Base-by-base conservation (phyloP, 2,888 invertebrate species). In the Macrophya annulata region DNA sequence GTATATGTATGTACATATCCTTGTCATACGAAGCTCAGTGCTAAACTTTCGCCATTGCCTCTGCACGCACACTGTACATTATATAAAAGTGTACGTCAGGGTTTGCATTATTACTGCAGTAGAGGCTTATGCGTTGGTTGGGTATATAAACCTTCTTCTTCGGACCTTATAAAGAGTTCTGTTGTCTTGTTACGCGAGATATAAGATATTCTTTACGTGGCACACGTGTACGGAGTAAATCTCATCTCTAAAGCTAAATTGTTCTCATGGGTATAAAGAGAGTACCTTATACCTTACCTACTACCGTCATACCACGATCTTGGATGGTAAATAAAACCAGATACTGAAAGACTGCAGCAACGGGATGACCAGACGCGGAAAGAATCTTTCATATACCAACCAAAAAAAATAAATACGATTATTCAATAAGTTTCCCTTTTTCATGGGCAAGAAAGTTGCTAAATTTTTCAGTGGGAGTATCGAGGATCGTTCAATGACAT, bases 131-230 rank as follows among this genome's bases (percentile, higher is more conserved):
- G 62, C 17, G 59, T 21, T 15, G 85, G 55, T 76, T 65, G 31
- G 85, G 55, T 76, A 85, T 59, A 81, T 85, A 85, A 85, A 85
- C 45, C 86, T 87, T 85, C 85, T 83, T 85, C 85, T 86, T 87
- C 86, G 87, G 88, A 86, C 91, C 91, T 90, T 91, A 90, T 90
- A 92, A 92, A 91, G 91, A 90, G 89, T 90, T 83, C 89, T 89
- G 91, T 92, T 91, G 91, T 91, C 91, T 91, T 90, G 91, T 91
- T 92, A 91, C 90, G 90, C 89, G 90, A 89, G 88, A 90, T 89
- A 87, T 86, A 88, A 88, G 89, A 88, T 87, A 81, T 82, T 85
- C 87, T 87, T 86, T 87, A 88, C 87, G 87, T 77, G 86, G 89
- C 88, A 90, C 90, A 91, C 91, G 91, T 91, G 91, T 88, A 90